phyloP scores from a whole-genome alignment of 2,888 invertebrate species.

The Lampropteryx suffumata region DNA sequence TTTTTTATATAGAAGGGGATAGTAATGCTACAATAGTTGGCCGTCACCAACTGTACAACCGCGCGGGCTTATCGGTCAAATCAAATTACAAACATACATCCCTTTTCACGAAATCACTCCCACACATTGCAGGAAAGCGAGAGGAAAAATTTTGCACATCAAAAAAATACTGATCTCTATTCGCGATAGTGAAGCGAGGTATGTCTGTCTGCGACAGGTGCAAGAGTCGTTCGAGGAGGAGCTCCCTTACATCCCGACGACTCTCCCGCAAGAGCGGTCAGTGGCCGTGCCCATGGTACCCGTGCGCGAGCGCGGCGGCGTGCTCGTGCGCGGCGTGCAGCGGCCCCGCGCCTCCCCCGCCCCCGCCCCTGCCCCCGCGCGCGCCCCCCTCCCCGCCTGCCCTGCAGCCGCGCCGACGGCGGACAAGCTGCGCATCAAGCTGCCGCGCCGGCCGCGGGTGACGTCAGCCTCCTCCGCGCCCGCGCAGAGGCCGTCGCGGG shows the following conservation, averaged over 20 bases:
- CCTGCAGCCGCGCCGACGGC: conserved; percentile 46
- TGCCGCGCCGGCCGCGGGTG: conserved; percentile 63
- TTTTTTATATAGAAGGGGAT: too few relatives aligned
- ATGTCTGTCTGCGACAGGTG: conserved; percentile 51
- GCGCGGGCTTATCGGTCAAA: too few relatives aligned
- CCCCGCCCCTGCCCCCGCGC: conserved; percentile 71
- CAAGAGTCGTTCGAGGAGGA: conserved; percentile 94
- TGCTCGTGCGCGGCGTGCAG: conserved; percentile 65
- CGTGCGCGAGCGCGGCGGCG: conserved; percentile 77
- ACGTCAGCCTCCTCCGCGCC: conserved; percentile 31
- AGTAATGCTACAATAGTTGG: too few relatives aligned
- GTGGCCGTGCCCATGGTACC: conserved; percentile 92
- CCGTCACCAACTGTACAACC: too few relatives aligned
- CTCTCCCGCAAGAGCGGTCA: conserved; percentile 92
- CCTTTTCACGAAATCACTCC: too few relatives aligned
- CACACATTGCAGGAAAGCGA: too few relatives aligned
- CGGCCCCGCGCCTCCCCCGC: conserved; percentile 83
- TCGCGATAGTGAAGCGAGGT: too few relatives aligned
- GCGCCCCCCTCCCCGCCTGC: conserved; percentile 21
- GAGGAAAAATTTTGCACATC: too few relatives aligned
- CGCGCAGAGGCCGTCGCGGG: conserved; percentile 35
- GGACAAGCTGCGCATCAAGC: conserved; percentile 64
- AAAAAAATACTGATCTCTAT: too few relatives aligned
- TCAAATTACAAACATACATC: too few relatives aligned
- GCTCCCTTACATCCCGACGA: conserved; percentile 95